A percentile compares a stretch with the other conserved stretches of the same genome.
Conservation (phyloP, 2,113 vertebrate genomes). For the Bubalus kerabau region DNA sequence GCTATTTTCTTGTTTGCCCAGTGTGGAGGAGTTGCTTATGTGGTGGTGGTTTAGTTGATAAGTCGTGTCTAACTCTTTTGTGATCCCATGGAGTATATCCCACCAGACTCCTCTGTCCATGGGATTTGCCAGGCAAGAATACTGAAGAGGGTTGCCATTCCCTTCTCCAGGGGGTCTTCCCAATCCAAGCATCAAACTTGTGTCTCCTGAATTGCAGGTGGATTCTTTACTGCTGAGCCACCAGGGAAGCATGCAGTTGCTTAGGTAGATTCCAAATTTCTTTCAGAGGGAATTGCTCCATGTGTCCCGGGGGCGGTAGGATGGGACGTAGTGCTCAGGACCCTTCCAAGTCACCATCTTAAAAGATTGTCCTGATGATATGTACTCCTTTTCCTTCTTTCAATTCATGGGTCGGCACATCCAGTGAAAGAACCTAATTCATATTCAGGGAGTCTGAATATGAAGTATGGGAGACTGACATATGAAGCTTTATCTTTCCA, state of each 20-base stretch:
- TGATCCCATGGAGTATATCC: neutral
- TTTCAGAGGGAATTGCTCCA: neutral
- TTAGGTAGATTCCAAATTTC: neutral
- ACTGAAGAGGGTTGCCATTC: neutral
- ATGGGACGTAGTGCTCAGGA: neutral
- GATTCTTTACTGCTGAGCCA: neutral
- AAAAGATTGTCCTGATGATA: neutral
- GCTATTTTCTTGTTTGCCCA: neutral
- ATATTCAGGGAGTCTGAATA: neutral
- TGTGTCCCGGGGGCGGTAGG: neutral
- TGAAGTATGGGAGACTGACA: neutral
- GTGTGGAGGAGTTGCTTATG: neutral
- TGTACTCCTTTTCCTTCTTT: neutral
- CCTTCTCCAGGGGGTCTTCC: neutral
- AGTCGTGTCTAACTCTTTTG: neutral
- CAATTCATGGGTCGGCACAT: neutral
- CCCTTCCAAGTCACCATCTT: neutral
- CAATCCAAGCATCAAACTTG: neutral
- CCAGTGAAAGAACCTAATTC: neutral
- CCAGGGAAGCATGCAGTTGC: neutral
- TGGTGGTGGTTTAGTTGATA: neutral
- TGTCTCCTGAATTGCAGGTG: neutral
- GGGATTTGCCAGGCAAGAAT: neutral
- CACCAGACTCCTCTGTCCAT: neutral
- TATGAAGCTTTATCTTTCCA: neutral